Base-by-base conservation (phyloP, 2,888 invertebrate species). In the Marronus borbonicus region DNA sequence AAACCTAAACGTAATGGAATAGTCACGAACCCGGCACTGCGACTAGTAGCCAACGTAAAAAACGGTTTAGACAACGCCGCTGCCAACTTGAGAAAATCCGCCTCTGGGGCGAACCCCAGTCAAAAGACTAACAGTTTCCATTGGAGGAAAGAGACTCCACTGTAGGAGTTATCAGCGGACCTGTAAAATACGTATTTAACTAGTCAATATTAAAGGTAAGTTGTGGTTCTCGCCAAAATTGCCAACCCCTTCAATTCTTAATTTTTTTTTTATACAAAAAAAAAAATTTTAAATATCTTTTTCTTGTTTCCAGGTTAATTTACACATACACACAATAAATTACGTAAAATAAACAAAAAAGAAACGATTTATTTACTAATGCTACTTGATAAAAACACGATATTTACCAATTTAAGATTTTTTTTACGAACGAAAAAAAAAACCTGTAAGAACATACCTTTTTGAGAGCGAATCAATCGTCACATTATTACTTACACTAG, bases 141-240 rank as follows among this genome's bases (percentile, higher is more conserved):
- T 83, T 94, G 96, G 93, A 92, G 95, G 86, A 95, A 95, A 87
- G 96, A 96, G 89, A 96, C 96, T 81, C 96, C 96, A 28, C 91
- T 94, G 82, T 89, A 88, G 82, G 74, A 80, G 20, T 14, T 52
- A 55, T 17, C 58, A 24, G 7, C 44, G 17, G 20, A 31, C 31
- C 72, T 70, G 76, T 76, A 70, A 80, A 36, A 77, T 79, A 69
- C 68, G 68, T 75, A 70, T 79, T 75, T 76, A 80, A 81, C 82
- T 82, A 82, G 82, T 82, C 82, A 82, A 82, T 82, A 82, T 80
- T 81, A 81, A 55, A 81, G 80, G 82, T 82, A 77, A 75, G 68
- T 74, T 7, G 28, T 2, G 28, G 28, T 31, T 7, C 8, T 31
- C 31, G 28, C 3, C 55, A 17, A 1, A 28, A 28, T 28, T 28